Evolutionary conservation across 2,797 vertebrate species (phyloP).

Genomic region (Pseudochaenichthys georgianus): DNA sequence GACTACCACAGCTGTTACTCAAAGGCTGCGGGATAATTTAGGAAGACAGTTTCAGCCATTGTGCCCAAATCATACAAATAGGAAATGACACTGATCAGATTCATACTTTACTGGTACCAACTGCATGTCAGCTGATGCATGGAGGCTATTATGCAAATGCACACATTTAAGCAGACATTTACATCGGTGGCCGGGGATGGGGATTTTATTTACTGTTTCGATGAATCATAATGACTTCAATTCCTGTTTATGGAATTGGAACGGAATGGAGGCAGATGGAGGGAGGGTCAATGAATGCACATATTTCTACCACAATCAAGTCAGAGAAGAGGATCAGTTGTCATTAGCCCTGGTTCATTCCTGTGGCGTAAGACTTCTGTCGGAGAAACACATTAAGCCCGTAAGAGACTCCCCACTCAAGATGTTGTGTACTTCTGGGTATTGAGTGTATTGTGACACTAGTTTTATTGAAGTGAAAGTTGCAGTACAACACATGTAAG

Average conservation of each 20-base stretch:
- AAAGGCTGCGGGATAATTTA: slow-evolving; percentile 52
- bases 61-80: slow-evolving; percentile 63
- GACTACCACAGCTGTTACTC: slow-evolving; percentile 39
- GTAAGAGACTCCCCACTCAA: slow-evolving; percentile 4
- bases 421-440: slow-evolving; percentile 1
- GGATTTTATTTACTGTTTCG: slow-evolving; percentile 76
- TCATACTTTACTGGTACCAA: slow-evolving; percentile 62
- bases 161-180: slow-evolving; percentile 63
- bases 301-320: slow-evolving; percentile 51
- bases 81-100: slow-evolving; percentile 67
- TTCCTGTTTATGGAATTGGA: slow-evolving; percentile 43
- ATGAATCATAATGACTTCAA: slow-evolving; percentile 68
- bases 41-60: slow-evolving; percentile 44
- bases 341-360: slow-evolving; percentile 61
- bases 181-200: slow-evolving; percentile 52
- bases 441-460: background rate
- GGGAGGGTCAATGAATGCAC: slow-evolving; percentile 56
- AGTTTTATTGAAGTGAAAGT: background rate
- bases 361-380: slow-evolving; percentile 36
- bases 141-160: slow-evolving; percentile 68
- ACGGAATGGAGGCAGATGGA: slow-evolving; percentile 42
- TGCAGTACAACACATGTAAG: background rate
- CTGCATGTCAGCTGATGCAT: slow-evolving; percentile 62
- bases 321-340: slow-evolving; percentile 55
- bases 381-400: slow-evolving; percentile 20